Percentiles rank a stretch among this genome's conserved stretches.
Evolutionary conservation across 1,140 invertebrate genomes (phyloP).

Genomic region (Pachyrhynchus sulphureomaculatus): DNA sequence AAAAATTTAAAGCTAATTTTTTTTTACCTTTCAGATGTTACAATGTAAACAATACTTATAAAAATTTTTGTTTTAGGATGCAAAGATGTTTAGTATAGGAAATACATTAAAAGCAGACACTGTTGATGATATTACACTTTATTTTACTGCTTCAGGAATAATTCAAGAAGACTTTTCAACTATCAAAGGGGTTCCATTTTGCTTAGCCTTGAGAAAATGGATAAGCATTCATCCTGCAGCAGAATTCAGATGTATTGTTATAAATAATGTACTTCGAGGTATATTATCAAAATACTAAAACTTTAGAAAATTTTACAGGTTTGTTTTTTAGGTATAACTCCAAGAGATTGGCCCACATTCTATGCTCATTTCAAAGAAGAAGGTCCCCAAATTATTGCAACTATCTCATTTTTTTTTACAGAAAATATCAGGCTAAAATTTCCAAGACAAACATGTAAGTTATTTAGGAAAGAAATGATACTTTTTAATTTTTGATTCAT

Average conservation of each 20-base stretch:
- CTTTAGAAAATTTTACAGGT: no score
- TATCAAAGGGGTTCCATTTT: slow-evolving; percentile 40
- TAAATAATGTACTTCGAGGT: slow-evolving; percentile 45
- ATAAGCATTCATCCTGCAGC: slow-evolving; percentile 46
- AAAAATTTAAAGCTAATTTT: no score
- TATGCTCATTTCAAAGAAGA: slow-evolving; percentile 47
- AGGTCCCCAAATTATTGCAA: slow-evolving; percentile 42
- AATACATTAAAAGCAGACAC: slow-evolving; percentile 42
- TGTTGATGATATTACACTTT: slow-evolving; percentile 43
- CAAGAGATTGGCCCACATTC: slow-evolving; percentile 49
- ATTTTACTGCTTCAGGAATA: slow-evolving; percentile 41
- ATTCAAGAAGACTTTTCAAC: slow-evolving; percentile 44
- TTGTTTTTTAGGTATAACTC: slow-evolving; percentile 38
- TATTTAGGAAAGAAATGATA: neutral
- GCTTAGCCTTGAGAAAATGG: slow-evolving; percentile 44
- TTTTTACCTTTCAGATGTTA: no score
- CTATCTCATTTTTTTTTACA: slow-evolving; percentile 40
- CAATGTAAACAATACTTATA: no score
- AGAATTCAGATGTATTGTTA: slow-evolving; percentile 48
- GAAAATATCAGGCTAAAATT: slow-evolving; percentile 40
- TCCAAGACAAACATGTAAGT: slow-evolving; percentile 40
- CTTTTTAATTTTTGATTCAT: slow-evolving; percentile 6
- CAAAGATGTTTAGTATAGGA: slow-evolving; percentile 46
- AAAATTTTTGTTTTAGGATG: slow-evolving; percentile 36
- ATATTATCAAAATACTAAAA: no score